Evolutionary conservation across 2,113 vertebrate genomes (phyloP), one percentile per base, ranked within the genome.

Genomic region (Genyomyrus donnyi): DNA sequence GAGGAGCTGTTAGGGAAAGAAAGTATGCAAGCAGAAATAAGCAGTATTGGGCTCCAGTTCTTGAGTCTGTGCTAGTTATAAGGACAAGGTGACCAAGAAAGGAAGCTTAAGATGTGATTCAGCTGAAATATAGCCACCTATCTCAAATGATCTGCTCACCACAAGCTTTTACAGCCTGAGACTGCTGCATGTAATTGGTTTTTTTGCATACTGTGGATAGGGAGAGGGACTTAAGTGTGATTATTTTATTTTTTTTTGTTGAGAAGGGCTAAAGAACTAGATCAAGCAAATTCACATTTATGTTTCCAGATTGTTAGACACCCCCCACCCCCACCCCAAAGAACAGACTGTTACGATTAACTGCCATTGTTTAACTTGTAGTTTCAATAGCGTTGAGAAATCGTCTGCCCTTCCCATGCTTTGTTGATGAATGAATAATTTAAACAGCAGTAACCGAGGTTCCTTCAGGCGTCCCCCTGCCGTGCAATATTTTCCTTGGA

Each of bases 341-440:
- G 31, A 17, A 13, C 31, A 77, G n/a, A 77, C 70, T 39, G 31
- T 77, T 77, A 17, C n/a, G 3, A 70, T 70, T 70, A 70, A 70
- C 24, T 70, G n/a, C 3, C 62, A 70, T 31, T 74, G 27, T 31
- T 31, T 74, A 74, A 74, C 66, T 74, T 74, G 66, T 74, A 15
- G n/a, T 80, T 80, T 80, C 35, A 80, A 42, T 80, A 42, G 35
- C 35, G n/a, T 42, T 7, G 70, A 39, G 35, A 80, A 80, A 7
- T 17, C 15, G 2, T 80, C 74, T 42, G 35, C 31, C 74, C 74
- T 80, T 42, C 39, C 35, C 74, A 80, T 42, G 74, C 74, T 39
- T 77, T 80, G 74, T 80, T 42, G 74, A 80, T 80, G 35, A 80
- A 80, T 80, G 35, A 35, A 80, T 80, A 80, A 80, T 80, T 80